Conservation (phyloP, 1,140 invertebrate genomes). For the Listronotus oregonensis region DNA sequence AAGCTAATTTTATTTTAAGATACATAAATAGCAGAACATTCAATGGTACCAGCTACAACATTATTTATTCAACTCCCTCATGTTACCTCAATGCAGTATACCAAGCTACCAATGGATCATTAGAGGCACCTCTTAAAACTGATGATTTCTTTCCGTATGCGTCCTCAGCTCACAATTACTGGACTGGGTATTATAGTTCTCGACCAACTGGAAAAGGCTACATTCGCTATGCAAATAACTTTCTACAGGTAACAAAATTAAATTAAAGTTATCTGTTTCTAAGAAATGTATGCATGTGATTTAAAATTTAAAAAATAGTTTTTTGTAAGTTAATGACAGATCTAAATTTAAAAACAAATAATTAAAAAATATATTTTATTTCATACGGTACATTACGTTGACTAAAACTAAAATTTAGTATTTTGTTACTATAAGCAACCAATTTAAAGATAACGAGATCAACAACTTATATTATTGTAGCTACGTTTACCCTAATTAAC, state of each 20-base stretch:
- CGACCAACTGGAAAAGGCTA: conserved; percentile 70
- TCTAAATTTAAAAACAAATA: too few species aligned
- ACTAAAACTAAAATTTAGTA: too few species aligned
- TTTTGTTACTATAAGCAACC: too few species aligned
- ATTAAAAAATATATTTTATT: too few species aligned
- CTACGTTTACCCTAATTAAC: too few species aligned
- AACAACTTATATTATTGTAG: too few species aligned
- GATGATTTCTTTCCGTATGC: conserved; percentile 82
- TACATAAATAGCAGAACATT: conserved; percentile 20
- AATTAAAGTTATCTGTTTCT: too few species aligned
- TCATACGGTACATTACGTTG: too few species aligned
- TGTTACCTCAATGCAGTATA: conserved; percentile 73
- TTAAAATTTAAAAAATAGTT: too few species aligned
- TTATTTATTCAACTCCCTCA: conserved; percentile 78
- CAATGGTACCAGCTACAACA: conserved; percentile 65
- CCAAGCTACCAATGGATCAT: conserved; percentile 42
- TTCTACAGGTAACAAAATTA: conserved; percentile 61
- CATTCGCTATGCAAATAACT: conserved; percentile 66
- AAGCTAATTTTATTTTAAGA: conserved; percentile 9
- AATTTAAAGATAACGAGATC: too few species aligned
- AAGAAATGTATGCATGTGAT: too few species aligned
- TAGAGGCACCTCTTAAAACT: conserved; percentile 59
- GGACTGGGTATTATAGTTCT: conserved; percentile 86
- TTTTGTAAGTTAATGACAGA: too few species aligned
- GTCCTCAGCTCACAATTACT: conserved; percentile 70